Base-by-base conservation (phyloP, 2,888 invertebrate species). In the Drosophila robusta region DNA sequence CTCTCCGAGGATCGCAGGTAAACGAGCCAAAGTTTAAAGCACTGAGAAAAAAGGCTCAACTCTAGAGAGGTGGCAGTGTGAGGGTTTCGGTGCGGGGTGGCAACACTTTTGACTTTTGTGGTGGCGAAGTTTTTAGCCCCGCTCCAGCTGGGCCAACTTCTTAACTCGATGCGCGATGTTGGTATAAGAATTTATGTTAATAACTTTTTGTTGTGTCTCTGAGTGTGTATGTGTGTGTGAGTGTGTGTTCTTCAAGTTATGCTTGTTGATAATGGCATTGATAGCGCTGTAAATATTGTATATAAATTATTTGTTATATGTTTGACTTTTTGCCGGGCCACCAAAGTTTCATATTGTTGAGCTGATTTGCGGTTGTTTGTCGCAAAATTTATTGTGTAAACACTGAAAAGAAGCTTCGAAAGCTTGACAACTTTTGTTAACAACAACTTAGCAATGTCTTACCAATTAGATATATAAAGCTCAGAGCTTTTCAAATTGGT, bases 101-200 rank as follows among this genome's bases (percentile, higher is more conserved):
- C 62, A 80, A 80, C 78, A 82, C 80, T 88, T 82, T 83, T 80
- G 80, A 86, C 83, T 88, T 80, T 80, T 70, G 83, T 72, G 80
- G 78, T 82, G 65, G 74, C 50, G 66, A 87, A 82, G 63, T 84
- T 85, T 69, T 62, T 49, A 51, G 55, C 63, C 42, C 45, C 45
- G 32, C 29, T 46, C 8, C 32, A 12, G 46, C 41, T 38, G 55
- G 66, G 41, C 22, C 52, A 76, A 74, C 57, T 74, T 74, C 57
- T 58, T 70, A 69, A 55, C 77, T 71, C 67, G 50, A 71, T 76
- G 67, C 56, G 67, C 73, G 75, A 49, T 70, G 69, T 80, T 78
- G 63, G 69, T 66, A 77, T 67, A 81, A 70, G 84, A 85, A 85
- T 85, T 85, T 89, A 85, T 85, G 85, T 84, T 85, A 85, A 85